Conservation (phyloP, 2,113 vertebrate species). For the Phyllostomus discolor region DNA sequence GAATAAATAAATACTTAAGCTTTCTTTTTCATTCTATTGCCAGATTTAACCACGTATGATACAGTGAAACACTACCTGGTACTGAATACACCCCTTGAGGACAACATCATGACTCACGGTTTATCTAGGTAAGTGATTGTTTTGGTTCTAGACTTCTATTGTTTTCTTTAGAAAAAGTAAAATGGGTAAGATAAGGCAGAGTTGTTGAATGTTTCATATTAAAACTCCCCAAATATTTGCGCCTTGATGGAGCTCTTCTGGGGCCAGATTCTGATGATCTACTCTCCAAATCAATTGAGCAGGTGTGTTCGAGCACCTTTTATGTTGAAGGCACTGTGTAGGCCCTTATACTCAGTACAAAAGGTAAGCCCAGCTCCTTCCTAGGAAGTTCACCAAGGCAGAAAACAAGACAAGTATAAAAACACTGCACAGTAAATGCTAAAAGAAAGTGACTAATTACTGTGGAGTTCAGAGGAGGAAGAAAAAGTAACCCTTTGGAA, state of each 20-base stretch:
- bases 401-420: background rate
- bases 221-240: background rate
- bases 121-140: slow-evolving; percentile 73
- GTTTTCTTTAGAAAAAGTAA: background rate
- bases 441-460: background rate
- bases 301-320: background rate
- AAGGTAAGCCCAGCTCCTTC: background rate
- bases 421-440: background rate
- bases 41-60: slow-evolving; percentile 89
- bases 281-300: background rate
- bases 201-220: background rate
- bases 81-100: slow-evolving; percentile 81
- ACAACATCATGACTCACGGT: slow-evolving; percentile 86
- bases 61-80: slow-evolving; percentile 88
- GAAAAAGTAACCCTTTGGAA: background rate
- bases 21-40: slow-evolving; percentile 2
- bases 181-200: background rate
- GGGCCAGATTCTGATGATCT: background rate
- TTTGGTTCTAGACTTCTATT: background rate
- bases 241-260: background rate
- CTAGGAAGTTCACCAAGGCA: background rate
- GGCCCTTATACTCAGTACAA: background rate
- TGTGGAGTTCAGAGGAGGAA: background rate
- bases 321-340: background rate
- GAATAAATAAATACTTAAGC: background rate